Percentiles rank a stretch among this genome's conserved stretches.
Conservation (phyloP, 1,140 invertebrate genomes). For the Hydropsyche tenuis region DNA sequence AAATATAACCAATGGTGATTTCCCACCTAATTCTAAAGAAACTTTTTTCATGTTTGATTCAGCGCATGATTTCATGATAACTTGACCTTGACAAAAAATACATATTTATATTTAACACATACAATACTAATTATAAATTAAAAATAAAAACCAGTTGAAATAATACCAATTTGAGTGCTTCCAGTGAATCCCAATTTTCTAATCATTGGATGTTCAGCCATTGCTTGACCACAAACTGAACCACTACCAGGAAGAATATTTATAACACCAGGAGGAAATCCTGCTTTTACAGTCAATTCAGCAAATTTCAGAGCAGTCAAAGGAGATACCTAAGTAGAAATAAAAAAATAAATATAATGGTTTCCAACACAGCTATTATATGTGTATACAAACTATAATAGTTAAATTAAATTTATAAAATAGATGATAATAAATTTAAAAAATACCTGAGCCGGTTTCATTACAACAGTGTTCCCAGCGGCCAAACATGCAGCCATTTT, state of each 20-base stretch:
- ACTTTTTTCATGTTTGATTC: conserved; percentile 92
- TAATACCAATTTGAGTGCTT: conserved; percentile 80
- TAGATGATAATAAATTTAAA: no score
- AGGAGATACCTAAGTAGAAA: conserved; percentile 75
- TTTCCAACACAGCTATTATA: not conserved
- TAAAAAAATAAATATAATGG: conserved; percentile 54
- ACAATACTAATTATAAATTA: not conserved
- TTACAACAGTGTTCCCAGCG: conserved; percentile 90
- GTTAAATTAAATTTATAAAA: no score
- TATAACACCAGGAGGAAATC: conserved; percentile 93
- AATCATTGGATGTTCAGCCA: conserved; percentile 83
- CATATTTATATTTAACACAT: not conserved
- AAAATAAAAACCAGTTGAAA: not conserved
- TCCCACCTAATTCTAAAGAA: conserved; percentile 92
- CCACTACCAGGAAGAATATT: conserved; percentile 90
- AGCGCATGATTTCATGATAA: conserved; percentile 89
- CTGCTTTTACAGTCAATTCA: conserved; percentile 83
- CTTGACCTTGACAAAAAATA: conserved; percentile 63
- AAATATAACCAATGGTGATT: conserved; percentile 94
- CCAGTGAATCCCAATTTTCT: conserved; percentile 95
- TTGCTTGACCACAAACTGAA: conserved; percentile 78
- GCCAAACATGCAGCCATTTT: conserved; percentile 96
- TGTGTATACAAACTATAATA: no score
- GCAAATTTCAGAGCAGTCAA: conserved; percentile 94
- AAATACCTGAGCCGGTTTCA: conserved; percentile 87